Evolutionary conservation across 2,888 invertebrate genomes (phyloP), one percentile per base, ranked within the genome.

Genomic region (Terebella lapidaria): DNA sequence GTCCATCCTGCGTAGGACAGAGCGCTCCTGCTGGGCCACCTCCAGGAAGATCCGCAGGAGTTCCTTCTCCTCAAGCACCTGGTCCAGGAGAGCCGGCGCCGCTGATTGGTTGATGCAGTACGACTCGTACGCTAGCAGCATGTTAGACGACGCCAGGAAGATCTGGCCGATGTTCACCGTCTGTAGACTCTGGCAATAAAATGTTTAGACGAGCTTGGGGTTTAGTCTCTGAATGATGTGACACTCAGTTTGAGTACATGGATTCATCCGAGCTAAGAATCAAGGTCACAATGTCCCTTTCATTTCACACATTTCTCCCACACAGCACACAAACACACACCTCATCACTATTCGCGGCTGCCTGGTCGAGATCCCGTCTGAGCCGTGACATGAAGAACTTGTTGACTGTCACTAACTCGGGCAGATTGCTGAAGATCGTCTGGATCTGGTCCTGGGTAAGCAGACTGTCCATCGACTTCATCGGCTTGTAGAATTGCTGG

Each of bases 1-100:
- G 81, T 94, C 94, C 94, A 95, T 95, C 71, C 94, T 85, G 70
- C 95, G 85, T 70, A 95, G 83, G 65, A 93, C 89, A 24, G 91
- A 87, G 80, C 95, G 95, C 81, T 95, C 95, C 90, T 94, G 93
- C 84, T 95, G 95, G 42, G 94, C 94, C 61, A 94, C 95, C 79
- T 92, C 88, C 61, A 96, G 85, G 82, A 95, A 96, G 82, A 95
- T 93, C 79, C 93, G 85, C 69, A 95, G 83, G 59, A 95, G 85
- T 80, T 95, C 94, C 81, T 94, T 94, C 77, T 95, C 94, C 82
- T 93, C 92, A 83, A 94, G 94, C 42, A 67, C 54, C 42, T 59
- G 56, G 20, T 67, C 67, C 71, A 72, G 64, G 29, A 66, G 49
- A 63, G 63, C 49, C 4, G 59, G 46, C n/a, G 60, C 63, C 3